Conservation (phyloP, 2,797 vertebrate genomes). For the Echiichthys vipera region DNA sequence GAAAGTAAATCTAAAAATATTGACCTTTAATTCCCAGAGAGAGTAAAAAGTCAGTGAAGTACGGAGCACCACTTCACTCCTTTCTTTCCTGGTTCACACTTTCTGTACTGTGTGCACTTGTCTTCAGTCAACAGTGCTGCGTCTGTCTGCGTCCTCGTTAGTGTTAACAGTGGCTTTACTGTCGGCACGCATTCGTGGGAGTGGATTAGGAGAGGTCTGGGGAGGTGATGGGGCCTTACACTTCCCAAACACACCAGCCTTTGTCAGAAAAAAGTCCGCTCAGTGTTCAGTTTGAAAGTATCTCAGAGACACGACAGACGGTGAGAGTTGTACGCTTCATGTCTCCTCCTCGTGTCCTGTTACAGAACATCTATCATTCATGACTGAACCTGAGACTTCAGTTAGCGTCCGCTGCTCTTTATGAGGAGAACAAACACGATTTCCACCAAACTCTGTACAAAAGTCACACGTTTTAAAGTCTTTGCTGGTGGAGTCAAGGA, state of each 20-base stretch:
- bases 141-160: not conserved
- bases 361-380: constrained; percentile 58
- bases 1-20: too few species aligned
- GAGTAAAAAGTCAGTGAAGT: not conserved
- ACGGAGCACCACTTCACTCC: too few species aligned
- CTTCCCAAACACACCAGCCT: constrained; percentile 25
- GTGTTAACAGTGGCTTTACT: constrained; percentile 11
- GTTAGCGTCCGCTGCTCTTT: not conserved
- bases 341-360: constrained; percentile 9
- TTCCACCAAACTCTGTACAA: not conserved
- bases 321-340: not conserved
- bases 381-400: not conserved
- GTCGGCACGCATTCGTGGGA: constrained; percentile 4
- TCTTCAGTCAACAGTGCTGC: not conserved
- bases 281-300: not conserved
- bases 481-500: not conserved
- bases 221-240: not conserved
- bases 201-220: not conserved
- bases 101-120: too few species aligned
- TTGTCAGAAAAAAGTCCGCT: constrained; percentile 7
- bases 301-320: not conserved
- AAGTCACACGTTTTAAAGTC: not conserved
- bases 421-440: not conserved
- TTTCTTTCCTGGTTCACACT: too few species aligned
- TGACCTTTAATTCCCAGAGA: too few species aligned